A percentile compares a stretch with the other conserved stretches of the same genome.
phyloP scores from a whole-genome alignment of 1,140 invertebrate genomes.

The Pseudomyrmex sp. region DNA sequence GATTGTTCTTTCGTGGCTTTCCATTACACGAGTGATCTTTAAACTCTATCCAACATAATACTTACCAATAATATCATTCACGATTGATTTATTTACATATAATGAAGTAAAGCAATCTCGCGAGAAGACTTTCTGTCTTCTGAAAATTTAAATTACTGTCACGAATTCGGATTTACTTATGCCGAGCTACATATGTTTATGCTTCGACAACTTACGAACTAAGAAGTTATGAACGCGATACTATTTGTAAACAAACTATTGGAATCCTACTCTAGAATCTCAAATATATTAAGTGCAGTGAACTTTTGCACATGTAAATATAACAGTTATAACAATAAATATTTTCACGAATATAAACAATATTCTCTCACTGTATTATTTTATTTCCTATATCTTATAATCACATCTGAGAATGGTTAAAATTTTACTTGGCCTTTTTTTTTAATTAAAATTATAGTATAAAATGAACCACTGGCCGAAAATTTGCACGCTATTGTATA shows the following conservation, averaged over 20 bases:
- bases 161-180: background rate
- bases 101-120: background rate
- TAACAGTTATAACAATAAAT: conserved; percentile 10
- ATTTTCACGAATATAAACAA: background rate
- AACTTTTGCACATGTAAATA: conserved; percentile 27
- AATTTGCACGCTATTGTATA: background rate
- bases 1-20: background rate
- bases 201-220: background rate
- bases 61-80: background rate
- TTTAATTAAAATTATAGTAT: background rate
- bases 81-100: background rate
- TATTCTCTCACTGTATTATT: background rate
- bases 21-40: background rate
- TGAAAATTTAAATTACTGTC: background rate
- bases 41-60: background rate
- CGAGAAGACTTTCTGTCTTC: background rate
- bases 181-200: background rate
- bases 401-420: background rate
- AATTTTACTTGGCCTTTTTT: background rate
- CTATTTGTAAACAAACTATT: conserved; percentile 11
- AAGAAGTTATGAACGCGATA: background rate
- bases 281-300: conserved; percentile 1
- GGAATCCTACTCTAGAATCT: background rate
- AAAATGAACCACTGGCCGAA: background rate
- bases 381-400: conserved; percentile 1